phyloP scores from a whole-genome alignment of 1,140 invertebrate genomes.

The Diachasma alloeum region DNA sequence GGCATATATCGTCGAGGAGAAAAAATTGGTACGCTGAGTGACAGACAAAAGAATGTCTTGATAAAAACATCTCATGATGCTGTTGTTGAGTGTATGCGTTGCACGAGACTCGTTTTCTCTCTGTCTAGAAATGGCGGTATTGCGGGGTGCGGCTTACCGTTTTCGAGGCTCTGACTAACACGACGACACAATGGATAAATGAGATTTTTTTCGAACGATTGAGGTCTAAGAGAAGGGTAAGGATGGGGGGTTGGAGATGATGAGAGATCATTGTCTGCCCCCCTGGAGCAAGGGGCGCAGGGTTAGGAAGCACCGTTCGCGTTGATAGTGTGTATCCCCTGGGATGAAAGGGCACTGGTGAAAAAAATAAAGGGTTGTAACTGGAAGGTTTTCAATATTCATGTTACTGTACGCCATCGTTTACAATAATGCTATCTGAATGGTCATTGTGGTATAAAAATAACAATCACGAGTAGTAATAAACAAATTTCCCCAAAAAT shows the following conservation, averaged over 20 bases:
- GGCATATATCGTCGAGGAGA: no score
- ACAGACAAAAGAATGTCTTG: no score
- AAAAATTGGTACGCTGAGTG: no score
- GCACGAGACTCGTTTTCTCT: background rate
- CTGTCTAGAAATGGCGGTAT: background rate
- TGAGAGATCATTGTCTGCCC: slow-evolving; percentile 55
- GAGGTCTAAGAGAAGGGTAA: slow-evolving; percentile 52
- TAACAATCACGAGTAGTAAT: no score
- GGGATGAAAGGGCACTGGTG: slow-evolving; percentile 18
- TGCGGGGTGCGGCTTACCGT: slow-evolving; percentile 19
- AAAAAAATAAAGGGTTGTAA: slow-evolving; percentile 23
- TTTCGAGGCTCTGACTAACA: slow-evolving; percentile 40
- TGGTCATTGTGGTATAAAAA: background rate
- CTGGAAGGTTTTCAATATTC: slow-evolving; percentile 26
- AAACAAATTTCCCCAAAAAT: no score
- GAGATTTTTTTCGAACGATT: slow-evolving; percentile 62
- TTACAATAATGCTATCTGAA: background rate
- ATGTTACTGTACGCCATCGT: slow-evolving; percentile 15
- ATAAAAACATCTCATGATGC: no score
- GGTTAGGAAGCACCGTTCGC: slow-evolving; percentile 52
- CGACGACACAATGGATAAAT: slow-evolving; percentile 60
- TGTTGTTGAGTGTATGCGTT: no score
- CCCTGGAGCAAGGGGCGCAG: background rate
- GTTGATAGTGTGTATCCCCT: slow-evolving; percentile 61
- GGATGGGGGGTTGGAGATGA: slow-evolving; percentile 24